A percentile compares a stretch with the other conserved stretches of the same genome.
Evolutionary conservation across 2,113 vertebrate species (phyloP).

Genomic region (Ptychochromis oligacanthus): DNA sequence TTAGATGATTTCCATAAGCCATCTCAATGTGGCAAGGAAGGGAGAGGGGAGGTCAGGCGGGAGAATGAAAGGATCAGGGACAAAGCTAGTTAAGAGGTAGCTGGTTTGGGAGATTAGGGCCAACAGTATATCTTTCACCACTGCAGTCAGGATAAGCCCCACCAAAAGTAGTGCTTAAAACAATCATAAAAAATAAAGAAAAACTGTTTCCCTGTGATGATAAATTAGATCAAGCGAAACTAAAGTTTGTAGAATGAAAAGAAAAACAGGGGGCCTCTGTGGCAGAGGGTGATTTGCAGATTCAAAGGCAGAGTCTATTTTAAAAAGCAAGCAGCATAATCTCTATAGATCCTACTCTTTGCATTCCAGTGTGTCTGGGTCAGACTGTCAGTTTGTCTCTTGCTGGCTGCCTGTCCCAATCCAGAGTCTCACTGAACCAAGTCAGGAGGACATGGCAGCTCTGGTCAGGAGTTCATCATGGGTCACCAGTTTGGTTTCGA

Average conservation of each 20-base stretch:
- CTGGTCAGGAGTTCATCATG: conserved; percentile 71
- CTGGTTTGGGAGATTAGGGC: conserved; percentile 44
- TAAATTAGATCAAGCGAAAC: conserved; percentile 50
- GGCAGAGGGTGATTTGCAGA: conserved; percentile 6
- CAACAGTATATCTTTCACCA: conserved; percentile 55
- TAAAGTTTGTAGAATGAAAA: conserved; percentile 34
- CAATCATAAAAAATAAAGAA: conserved; percentile 13
- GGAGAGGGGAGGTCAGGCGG: conserved; percentile 9
- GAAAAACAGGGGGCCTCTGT: conserved; percentile 40
- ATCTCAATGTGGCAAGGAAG: conserved; percentile 46
- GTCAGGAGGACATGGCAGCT: conserved; percentile 69
- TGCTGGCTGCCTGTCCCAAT: conserved; percentile 59
- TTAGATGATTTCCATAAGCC: conserved; percentile 64
- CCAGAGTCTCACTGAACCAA: conserved; percentile 45
- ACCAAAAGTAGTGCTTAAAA: conserved; percentile 22
- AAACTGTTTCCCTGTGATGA: conserved; percentile 50
- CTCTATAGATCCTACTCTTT: conserved; percentile 62
- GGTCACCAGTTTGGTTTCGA: conserved; percentile 67
- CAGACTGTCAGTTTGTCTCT: conserved; percentile 64
- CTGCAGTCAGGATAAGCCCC: conserved; percentile 42
- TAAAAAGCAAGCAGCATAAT: conserved; percentile 53
- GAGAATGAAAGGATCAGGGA: conserved; percentile 54
- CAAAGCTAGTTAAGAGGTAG: conserved; percentile 59
- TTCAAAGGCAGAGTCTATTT: conserved; percentile 35
- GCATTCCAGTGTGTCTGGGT: conserved; percentile 72